Percentiles rank a stretch among this genome's conserved stretches.
phyloP scores from a whole-genome alignment of 2,797 vertebrate species.

The Sarcophilus harrisii region DNA sequence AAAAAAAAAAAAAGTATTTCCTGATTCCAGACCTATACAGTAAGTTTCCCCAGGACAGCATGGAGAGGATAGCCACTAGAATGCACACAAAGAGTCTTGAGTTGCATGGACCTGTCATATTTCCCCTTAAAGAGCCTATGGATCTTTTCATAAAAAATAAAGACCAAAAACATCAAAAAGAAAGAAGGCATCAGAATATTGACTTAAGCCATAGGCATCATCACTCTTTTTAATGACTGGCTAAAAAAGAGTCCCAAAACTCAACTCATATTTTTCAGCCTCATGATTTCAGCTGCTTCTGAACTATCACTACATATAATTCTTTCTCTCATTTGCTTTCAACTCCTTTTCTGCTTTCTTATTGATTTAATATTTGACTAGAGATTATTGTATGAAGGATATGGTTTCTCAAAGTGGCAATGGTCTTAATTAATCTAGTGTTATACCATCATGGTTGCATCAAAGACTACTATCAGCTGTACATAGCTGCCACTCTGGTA shows the following conservation, averaged over 20 bases:
- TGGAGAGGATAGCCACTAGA: background rate
- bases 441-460: background rate
- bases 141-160: background rate
- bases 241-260: background rate
- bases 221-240: background rate
- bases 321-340: background rate
- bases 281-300: background rate
- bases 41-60: background rate
- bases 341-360: background rate
- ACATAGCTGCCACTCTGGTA: background rate
- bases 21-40: background rate
- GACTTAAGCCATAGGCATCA: background rate
- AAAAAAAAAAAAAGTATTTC: background rate
- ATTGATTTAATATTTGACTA: background rate
- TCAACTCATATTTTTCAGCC: background rate
- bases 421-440: background rate
- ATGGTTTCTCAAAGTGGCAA: background rate
- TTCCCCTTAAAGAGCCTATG: background rate
- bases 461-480: background rate
- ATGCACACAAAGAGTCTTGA: background rate
- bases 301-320: background rate
- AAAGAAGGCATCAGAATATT: background rate
- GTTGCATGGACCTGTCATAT: background rate
- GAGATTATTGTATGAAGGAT: background rate
- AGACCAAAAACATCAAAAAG: background rate